These are phyloP conservation scores for Parnassius orleans DNA, from an alignment of 2,888 invertebrate species.

Conservation along the genomic window DNA sequence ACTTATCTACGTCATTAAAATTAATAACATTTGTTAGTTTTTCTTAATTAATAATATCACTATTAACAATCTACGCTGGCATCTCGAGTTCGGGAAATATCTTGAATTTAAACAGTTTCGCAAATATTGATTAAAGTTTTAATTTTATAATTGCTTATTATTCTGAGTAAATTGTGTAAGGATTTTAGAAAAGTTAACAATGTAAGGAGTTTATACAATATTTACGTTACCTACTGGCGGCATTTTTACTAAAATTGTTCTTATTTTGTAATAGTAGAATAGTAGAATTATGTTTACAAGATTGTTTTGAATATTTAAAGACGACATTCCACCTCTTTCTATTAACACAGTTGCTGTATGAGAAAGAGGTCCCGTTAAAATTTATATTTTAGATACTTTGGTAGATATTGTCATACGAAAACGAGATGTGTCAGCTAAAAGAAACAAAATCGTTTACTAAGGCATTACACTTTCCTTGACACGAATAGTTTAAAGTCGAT, in stretches of 20 bases:
- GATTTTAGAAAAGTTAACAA: too few species aligned
- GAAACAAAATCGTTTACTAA: constrained; percentile 52
- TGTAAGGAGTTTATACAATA: too few species aligned
- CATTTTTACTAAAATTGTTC: too few species aligned
- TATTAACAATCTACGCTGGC: constrained; percentile 77
- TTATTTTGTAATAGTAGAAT: too few species aligned
- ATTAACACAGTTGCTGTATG: too few species aligned
- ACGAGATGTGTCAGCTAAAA: constrained; percentile 68
- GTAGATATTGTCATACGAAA: constrained; percentile 41
- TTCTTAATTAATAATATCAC: constrained; percentile 77
- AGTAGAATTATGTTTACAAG: too few species aligned
- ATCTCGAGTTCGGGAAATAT: constrained; percentile 59
- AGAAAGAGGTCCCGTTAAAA: too few species aligned
- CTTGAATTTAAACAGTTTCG: constrained; percentile 2
- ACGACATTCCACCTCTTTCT: too few species aligned
- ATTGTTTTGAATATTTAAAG: too few species aligned
- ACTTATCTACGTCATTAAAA: constrained; percentile 72
- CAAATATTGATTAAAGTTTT: too few species aligned
- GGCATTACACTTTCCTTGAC: constrained; percentile 50
- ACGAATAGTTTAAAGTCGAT: constrained; percentile 57
- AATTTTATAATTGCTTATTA: background rate
- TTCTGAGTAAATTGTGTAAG: background rate
- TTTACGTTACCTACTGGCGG: too few species aligned
- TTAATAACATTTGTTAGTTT: constrained; percentile 75
- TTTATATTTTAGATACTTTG: background rate